A percentile compares a stretch with the other conserved stretches of the same genome.
phyloP scores from a whole-genome alignment of 2,888 invertebrate genomes.

The Acheta domesticus region DNA sequence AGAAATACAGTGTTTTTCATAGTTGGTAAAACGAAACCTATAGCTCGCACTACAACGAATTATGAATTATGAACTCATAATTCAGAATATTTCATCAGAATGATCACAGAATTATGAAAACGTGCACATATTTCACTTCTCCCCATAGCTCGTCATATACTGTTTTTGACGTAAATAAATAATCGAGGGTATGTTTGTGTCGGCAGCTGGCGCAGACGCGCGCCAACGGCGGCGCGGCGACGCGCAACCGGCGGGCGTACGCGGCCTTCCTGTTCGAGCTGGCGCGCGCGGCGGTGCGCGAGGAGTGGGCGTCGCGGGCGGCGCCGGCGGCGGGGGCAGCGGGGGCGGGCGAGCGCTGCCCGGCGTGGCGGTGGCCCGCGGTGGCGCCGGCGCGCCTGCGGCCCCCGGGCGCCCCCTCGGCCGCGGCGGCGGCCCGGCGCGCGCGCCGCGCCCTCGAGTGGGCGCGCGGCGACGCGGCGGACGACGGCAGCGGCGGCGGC shows the following conservation, averaged over 20 bases:
- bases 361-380: background rate
- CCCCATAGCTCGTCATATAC: too few species aligned
- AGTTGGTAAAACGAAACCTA: too few species aligned
- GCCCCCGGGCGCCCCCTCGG: background rate
- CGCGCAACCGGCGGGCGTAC: constrained; percentile 20
- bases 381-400: background rate
- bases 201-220: background rate
- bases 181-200: background rate
- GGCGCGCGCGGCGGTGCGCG: background rate
- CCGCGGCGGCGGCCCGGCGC: background rate
- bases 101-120: too few species aligned
- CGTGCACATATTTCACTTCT: too few species aligned
- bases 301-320: background rate
- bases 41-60: too few species aligned
- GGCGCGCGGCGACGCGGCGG: background rate
- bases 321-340: background rate
- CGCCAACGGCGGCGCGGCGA: background rate
- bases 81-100: too few species aligned
- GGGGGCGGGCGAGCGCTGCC: background rate
- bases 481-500: background rate
- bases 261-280: constrained; percentile 41
- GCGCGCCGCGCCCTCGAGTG: background rate
- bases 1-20: too few species aligned
- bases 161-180: too few species aligned
- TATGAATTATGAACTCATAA: too few species aligned